Base-by-base conservation (phyloP, 1,140 invertebrate species). In the Triops longicaudatus region DNA sequence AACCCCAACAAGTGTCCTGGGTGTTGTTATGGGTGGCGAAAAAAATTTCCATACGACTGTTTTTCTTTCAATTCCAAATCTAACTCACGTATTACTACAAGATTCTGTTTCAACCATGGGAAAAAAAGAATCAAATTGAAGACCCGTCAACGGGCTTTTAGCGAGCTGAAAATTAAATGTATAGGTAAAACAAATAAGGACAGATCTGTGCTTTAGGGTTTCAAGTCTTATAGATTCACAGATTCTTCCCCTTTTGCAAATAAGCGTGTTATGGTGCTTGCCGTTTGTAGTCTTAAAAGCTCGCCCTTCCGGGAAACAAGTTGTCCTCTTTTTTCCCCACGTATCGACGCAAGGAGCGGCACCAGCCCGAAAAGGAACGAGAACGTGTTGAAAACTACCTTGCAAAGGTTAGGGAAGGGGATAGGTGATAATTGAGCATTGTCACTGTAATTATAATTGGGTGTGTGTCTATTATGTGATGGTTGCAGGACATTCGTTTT, bases 201-300 rank as follows among this genome's bases (percentile, higher is more conserved):
- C 50, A 63, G 50, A 22, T 63, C 50, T 63, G 50, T 63, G 14
- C 50, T 63, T 63, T 63, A 63, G 50, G 50, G 14, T 63, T 63
- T 63, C 50, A 3, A 63, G 50, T 63, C 50, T 63, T 63, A 63
- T 63, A 63, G 50, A 63, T 63, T 63, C 50, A 63, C 50, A 63
- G 50, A 63, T 63, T 63, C 50, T 63, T 11, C 22, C 14, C 50
- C 50, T 63, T 22, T 9, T 63, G 50, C 14, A 63, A 63, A 63
- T 63, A 63, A 63, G 50, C 50, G 17, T 63, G 2, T 63, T 63
- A 63, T 63, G 50, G 50, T 63, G 50, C 50, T 63, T 63, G n/a
- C 50, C 14, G 22, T 37, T 63, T 14, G 50, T 63, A 63, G 50
- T 63, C 43, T 63, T 63, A 17, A 63, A 63, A 37, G 31, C 7